Percentiles rank a stretch among this genome's conserved stretches.
These are phyloP conservation scores for Bufo bufo DNA, from an alignment of 2,113 vertebrate genomes.

Conservation along the genomic window DNA sequence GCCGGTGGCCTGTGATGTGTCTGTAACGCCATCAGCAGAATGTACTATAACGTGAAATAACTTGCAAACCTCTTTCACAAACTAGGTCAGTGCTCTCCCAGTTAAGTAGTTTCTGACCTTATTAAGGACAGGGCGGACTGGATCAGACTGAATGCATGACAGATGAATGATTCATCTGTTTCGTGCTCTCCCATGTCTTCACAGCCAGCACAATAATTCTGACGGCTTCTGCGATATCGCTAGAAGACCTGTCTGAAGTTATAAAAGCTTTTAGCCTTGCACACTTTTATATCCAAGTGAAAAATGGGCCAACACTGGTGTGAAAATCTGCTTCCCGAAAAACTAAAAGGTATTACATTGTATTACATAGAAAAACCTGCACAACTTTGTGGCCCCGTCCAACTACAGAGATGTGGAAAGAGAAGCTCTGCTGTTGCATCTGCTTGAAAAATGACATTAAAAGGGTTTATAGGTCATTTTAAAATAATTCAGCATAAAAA, in stretches of 20 bases:
- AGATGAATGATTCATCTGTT: constrained; percentile 56
- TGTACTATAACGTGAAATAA: constrained; percentile 21
- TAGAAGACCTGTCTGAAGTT: not conserved
- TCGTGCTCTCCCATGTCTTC: constrained; percentile 40
- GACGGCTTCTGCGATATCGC: not conserved
- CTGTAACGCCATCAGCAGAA: constrained; percentile 7
- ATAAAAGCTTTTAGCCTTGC: not conserved
- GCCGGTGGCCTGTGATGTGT: not conserved
- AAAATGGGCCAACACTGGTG: not conserved
- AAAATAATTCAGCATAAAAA: too few species aligned
- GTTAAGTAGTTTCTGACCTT: constrained; percentile 56
- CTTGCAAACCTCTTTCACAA: constrained; percentile 38
- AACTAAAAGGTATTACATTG: not conserved
- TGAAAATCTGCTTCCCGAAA: constrained; percentile 12
- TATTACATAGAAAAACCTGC: not conserved
- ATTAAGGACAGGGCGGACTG: constrained; percentile 53
- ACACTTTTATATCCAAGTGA: not conserved
- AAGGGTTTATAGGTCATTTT: too few species aligned
- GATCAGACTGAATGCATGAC: constrained; percentile 55
- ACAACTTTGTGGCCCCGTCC: too few species aligned
- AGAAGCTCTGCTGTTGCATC: too few species aligned
- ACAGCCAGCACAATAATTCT: constrained; percentile 15
- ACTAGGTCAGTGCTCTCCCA: constrained; percentile 47
- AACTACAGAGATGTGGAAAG: too few species aligned
- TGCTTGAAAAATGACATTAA: too few species aligned